Percentiles rank a stretch among this genome's conserved stretches.
These are phyloP conservation scores for Laterallus jamaicensis DNA, from an alignment of 2,113 vertebrate genomes.

Conservation along the genomic window DNA sequence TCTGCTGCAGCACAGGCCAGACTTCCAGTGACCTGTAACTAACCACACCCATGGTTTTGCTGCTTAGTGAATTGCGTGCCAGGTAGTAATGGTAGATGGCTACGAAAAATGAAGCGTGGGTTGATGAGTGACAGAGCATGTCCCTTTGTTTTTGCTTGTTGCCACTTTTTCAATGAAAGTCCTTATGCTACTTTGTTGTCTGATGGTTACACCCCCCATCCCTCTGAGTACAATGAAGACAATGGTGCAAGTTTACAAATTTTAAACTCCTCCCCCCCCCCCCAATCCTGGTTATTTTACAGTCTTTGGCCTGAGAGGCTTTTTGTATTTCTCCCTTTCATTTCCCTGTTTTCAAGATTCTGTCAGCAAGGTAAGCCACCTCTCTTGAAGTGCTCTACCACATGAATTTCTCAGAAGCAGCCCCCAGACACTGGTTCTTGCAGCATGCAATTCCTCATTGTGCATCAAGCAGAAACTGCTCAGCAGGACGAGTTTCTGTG, in stretches of 20 bases:
- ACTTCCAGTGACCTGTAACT: conserved; percentile 19
- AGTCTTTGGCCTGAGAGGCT: background rate
- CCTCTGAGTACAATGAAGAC: background rate
- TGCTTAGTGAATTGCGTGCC: background rate
- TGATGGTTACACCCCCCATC: background rate
- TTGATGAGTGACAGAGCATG: background rate
- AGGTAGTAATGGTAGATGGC: background rate
- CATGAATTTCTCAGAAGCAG: background rate
- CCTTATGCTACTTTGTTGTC: background rate
- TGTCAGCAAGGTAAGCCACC: background rate
- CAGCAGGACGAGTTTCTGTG: background rate
- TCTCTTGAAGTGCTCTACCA: background rate
- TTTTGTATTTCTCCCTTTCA: background rate
- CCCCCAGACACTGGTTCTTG: background rate
- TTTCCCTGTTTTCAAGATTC: background rate
- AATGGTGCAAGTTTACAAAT: background rate
- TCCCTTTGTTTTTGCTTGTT: background rate
- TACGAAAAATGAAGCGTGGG: background rate
- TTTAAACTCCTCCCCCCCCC: background rate
- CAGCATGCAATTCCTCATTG: background rate
- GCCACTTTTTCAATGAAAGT: background rate
- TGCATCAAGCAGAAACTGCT: background rate
- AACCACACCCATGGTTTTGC: background rate
- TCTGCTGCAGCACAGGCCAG: background rate
- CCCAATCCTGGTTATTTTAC: background rate